Evolutionary conservation across 2,113 vertebrate genomes (phyloP), one percentile per base, ranked within the genome.

Genomic region (Odocoileus virginianus): DNA sequence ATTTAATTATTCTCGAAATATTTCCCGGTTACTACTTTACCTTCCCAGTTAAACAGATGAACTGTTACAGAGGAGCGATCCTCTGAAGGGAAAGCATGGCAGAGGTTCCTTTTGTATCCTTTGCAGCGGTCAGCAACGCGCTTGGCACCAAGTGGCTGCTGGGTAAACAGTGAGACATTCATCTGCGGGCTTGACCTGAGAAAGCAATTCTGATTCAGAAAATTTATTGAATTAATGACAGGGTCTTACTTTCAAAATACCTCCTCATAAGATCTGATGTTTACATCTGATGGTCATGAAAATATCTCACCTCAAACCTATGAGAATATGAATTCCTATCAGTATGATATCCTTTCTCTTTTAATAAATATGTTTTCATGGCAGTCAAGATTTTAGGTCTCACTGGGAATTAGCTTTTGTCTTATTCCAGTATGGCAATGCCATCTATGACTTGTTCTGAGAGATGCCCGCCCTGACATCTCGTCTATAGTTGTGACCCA

Each of bases 341-440:
- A 74, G 6, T 27, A 43, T 74, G 74, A 81, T 78, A 45, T 90
- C 71, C 57, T 86, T 98, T 17, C 33, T 84, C 19, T 92, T 61
- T 94, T 95, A 93, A 74, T 81, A 57, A 97, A 19, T 96, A 61
- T n/a, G 30, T 71, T 94, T 94, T 92, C n/a, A 30, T 2, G 8
- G 11, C 15, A 74, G 82, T 86, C 86, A 91, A 95, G 78, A 47
- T 91, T 89, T 82, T 93, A 71, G 60, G 25, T 93, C 23, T 95
- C 47, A 30, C 45, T 94, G 89, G 57, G 52, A 93, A 89, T 96
- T 89, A 91, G 84, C 86, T 87, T 84, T 78, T 87, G 36, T 84
- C 67, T 97, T 93, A 57, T 47, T 87, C 36, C 11, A 7, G 1
- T 47, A 40, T 89, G 84, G 54, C 23, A 91, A 0, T 91, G 52